Conservation (phyloP, 2,888 invertebrate genomes). For the Fabriciana adippe region DNA sequence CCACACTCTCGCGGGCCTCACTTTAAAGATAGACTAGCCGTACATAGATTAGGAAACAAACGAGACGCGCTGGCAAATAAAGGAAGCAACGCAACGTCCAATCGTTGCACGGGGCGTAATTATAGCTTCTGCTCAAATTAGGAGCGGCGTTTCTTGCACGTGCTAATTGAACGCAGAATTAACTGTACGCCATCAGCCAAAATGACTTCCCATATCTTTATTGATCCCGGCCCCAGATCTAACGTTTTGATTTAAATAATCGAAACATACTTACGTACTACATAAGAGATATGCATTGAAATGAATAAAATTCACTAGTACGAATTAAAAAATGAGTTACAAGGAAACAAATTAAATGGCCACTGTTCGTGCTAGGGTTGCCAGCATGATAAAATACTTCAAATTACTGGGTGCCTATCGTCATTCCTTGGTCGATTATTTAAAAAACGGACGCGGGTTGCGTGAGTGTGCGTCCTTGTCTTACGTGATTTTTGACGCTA, state of each 20-base stretch:
- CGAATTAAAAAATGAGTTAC: constrained; percentile 57
- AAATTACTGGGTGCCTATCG: constrained; percentile 76
- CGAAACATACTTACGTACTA: constrained; percentile 15
- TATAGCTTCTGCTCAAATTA: constrained; percentile 77
- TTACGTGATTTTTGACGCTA: constrained; percentile 55
- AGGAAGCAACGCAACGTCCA: constrained; percentile 61
- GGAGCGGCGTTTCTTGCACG: constrained; percentile 67
- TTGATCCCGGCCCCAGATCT: constrained; percentile 35
- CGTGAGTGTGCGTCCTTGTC: constrained; percentile 61
- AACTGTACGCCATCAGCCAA: constrained; percentile 49
- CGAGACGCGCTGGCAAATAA: constrained; percentile 54
- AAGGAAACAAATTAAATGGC: constrained; percentile 72
- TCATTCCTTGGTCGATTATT: constrained; percentile 79
- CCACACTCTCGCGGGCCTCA: constrained; percentile 61
- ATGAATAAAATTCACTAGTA: constrained; percentile 30
- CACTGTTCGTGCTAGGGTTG: constrained; percentile 71
- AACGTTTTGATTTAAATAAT: constrained; percentile 9
- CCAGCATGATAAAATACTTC: constrained; percentile 73
- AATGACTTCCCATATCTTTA: constrained; percentile 43
- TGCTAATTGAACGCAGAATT: constrained; percentile 75
- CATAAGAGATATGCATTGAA: constrained; percentile 15
- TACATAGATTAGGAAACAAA: constrained; percentile 62
- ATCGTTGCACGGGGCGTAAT: constrained; percentile 68
- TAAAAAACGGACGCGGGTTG: constrained; percentile 74
- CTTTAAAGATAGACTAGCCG: constrained; percentile 65